These are phyloP conservation scores for Microcebus jonahi DNA, from an alignment of 2,113 vertebrate genomes.

Conservation along the genomic window DNA sequence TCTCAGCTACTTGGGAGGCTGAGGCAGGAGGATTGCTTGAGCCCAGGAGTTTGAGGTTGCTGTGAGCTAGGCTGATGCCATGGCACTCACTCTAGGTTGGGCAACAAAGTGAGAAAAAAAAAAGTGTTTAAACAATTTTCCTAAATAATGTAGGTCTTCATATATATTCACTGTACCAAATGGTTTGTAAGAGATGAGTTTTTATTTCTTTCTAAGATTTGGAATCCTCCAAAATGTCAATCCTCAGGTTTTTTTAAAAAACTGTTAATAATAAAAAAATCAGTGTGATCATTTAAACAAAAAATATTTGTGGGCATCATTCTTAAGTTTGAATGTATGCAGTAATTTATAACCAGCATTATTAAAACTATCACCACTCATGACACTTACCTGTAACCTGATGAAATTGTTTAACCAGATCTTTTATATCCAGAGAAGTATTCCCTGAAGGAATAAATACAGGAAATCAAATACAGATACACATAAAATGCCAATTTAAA, in stretches of 20 bases:
- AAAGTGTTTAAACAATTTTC: not conserved
- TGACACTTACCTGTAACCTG: conserved; percentile 73
- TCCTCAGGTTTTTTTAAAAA: not conserved
- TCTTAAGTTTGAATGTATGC: not conserved
- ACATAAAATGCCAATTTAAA: conserved; percentile 15
- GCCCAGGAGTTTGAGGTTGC: too few species aligned
- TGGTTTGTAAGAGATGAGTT: not conserved
- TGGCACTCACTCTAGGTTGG: too few species aligned
- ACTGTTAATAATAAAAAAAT: not conserved
- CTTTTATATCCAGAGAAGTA: conserved; percentile 77
- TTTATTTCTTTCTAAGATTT: conserved; percentile 5
- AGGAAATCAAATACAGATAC: conserved; percentile 53
- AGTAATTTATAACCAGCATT: not conserved
- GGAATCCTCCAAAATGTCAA: conserved; percentile 5
- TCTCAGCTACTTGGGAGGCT: too few species aligned
- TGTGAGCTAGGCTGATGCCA: too few species aligned
- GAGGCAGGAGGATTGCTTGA: too few species aligned
- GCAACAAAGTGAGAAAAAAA: too few species aligned
- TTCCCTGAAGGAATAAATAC: conserved; percentile 76
- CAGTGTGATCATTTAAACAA: not conserved
- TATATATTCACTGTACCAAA: not conserved
- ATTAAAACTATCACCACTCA: not conserved
- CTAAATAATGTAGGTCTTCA: not conserved
- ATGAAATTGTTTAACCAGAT: conserved; percentile 83
- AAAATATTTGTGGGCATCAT: not conserved